phyloP scores from a whole-genome alignment of 2,797 vertebrate species.

The Anniella stebbinsi region DNA sequence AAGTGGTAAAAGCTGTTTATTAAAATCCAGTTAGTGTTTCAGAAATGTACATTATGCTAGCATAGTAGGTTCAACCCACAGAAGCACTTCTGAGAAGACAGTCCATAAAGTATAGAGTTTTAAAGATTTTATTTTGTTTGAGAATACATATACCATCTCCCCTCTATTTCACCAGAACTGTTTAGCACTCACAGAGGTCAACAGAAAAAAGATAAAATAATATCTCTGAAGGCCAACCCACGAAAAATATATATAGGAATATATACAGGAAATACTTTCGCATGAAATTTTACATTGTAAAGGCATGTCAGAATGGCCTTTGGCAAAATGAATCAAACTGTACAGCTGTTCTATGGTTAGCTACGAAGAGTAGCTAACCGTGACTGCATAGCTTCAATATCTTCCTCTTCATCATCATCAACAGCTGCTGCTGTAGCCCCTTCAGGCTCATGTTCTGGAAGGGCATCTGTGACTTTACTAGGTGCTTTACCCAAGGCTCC shows the following conservation, averaged over 20 bases:
- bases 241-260: conserved; percentile 67
- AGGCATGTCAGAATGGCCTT: conserved; percentile 3
- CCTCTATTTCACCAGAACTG: conserved; percentile 42
- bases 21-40: conserved; percentile 73
- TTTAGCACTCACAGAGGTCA: background rate
- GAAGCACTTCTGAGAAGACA: conserved; percentile 51
- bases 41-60: conserved; percentile 54
- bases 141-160: conserved; percentile 49
- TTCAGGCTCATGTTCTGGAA: conserved; percentile 85
- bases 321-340: background rate
- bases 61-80: conserved; percentile 36
- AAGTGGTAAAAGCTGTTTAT: conserved; percentile 79
- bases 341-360: conserved; percentile 73
- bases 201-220: conserved; percentile 48
- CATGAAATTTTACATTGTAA: conserved; percentile 36
- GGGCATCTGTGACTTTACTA: conserved; percentile 93
- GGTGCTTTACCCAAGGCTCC: conserved; percentile 98
- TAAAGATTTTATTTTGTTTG: conserved; percentile 41
- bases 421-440: conserved; percentile 87
- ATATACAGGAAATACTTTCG: conserved; percentile 69
- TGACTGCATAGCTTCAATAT: conserved; percentile 97
- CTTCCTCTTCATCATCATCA: conserved; percentile 90
- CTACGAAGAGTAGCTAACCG: conserved; percentile 93
- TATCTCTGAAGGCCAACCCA: conserved; percentile 44
- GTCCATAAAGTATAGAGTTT: conserved; percentile 48